These are phyloP conservation scores for Theodoxus fluviatilis DNA, from an alignment of 2,888 invertebrate genomes.

Conservation along the genomic window DNA sequence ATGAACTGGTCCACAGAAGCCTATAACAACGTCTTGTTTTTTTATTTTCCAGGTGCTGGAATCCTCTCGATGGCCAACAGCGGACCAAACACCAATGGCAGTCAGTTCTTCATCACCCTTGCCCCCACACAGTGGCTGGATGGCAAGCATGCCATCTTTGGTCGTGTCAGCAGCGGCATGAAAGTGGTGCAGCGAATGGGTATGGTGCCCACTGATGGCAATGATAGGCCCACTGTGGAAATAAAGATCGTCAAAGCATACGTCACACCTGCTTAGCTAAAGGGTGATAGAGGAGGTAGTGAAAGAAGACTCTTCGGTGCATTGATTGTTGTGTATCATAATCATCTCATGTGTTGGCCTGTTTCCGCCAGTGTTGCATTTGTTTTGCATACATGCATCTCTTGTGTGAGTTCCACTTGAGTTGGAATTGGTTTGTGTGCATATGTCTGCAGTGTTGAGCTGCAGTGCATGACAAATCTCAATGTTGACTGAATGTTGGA, in stretches of 20 bases:
- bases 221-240: conserved; percentile 81
- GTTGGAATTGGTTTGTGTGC: no score
- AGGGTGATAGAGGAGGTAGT: no score
- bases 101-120: conserved; percentile 97
- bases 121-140: conserved; percentile 98
- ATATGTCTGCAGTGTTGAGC: no score
- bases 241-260: conserved; percentile 56
- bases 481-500: no score
- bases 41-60: conserved; percentile 72
- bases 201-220: conserved; percentile 89
- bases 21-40: not conserved
- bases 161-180: conserved; percentile 86
- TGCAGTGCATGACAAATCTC: no score
- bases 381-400: no score
- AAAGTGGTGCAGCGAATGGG: conserved; percentile 90
- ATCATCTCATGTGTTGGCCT: no score
- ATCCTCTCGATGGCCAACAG: conserved; percentile 98
- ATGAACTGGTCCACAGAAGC: not conserved
- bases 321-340: no score
- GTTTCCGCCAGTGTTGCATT: no score
- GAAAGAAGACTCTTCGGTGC: no score
- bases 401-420: no score
- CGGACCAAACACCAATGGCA: conserved; percentile 94
- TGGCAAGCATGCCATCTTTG: conserved; percentile 97
- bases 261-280: conserved; percentile 36